phyloP scores from a whole-genome alignment of 2,113 vertebrate genomes.

The Psephotus haematonotus region DNA sequence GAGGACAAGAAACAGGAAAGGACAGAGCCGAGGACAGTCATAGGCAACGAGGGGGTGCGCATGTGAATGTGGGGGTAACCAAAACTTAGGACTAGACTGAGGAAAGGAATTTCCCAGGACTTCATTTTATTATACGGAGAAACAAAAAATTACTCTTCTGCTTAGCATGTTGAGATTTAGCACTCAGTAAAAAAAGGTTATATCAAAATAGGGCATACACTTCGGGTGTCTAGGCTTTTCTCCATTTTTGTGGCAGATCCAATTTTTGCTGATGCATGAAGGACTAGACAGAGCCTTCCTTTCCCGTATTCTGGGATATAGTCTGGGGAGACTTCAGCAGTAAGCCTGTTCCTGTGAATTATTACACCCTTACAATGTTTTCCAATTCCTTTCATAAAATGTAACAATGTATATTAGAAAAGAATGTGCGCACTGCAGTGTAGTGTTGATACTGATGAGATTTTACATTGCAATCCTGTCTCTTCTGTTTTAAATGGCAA shows the following conservation, averaged over 20 bases:
- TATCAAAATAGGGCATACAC: neutral
- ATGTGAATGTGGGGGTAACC: neutral
- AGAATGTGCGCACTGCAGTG: neutral
- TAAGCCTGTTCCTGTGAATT: neutral
- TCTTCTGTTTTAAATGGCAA: neutral
- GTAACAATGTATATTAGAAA: neutral
- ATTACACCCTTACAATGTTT: neutral
- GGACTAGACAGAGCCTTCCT: neutral
- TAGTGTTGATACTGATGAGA: neutral
- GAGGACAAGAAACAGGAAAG: neutral
- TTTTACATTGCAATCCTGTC: neutral
- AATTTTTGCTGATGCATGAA: neutral
- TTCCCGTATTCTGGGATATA: neutral
- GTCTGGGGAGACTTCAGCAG: neutral
- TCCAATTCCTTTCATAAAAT: neutral
- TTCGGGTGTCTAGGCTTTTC: neutral
- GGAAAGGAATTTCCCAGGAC: neutral
- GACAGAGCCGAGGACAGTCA: neutral
- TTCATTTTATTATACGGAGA: neutral
- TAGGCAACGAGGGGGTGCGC: neutral
- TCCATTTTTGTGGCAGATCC: neutral
- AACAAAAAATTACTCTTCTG: neutral
- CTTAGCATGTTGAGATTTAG: neutral
- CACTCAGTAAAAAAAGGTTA: neutral
- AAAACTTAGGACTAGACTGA: neutral